Evolutionary conservation across 35 echinoderm and acorn worm species (phyloP).

Genomic region (Apostichopus parvimensis): DNA sequence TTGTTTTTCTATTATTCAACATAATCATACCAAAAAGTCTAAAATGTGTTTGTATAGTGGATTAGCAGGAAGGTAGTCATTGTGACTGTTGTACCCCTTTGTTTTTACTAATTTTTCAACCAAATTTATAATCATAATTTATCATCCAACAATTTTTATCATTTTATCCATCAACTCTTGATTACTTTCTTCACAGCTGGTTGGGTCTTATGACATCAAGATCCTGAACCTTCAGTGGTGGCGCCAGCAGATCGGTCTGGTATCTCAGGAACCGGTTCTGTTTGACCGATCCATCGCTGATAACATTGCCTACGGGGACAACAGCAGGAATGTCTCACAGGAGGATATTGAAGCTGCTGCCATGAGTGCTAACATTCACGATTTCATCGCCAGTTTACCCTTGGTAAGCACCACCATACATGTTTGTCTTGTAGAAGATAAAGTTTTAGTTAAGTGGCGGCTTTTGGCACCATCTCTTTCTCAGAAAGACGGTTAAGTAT

Average conservation of each 20-base stretch:
- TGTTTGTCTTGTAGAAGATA: too few relatives aligned
- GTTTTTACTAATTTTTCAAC: too few relatives aligned
- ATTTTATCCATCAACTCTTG: too few relatives aligned
- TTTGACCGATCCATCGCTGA: slow-evolving; percentile 91
- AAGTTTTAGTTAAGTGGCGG: neutral
- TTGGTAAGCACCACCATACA: slow-evolving; percentile 16
- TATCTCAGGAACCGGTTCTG: slow-evolving; percentile 86
- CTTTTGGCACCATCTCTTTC: too few relatives aligned
- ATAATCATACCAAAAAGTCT: neutral
- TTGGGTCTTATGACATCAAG: slow-evolving; percentile 49
- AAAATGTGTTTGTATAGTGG: too few relatives aligned
- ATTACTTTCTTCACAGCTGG: slow-evolving; percentile 13
- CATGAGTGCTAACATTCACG: slow-evolving; percentile 83
- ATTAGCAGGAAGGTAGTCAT: too few relatives aligned
- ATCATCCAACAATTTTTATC: too few relatives aligned
- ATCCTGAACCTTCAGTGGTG: slow-evolving; percentile 84
- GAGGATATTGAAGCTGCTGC: slow-evolving; percentile 78
- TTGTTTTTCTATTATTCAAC: too few relatives aligned
- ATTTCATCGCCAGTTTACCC: slow-evolving; percentile 70
- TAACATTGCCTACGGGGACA: slow-evolving; percentile 92
- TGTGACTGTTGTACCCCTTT: too few relatives aligned
- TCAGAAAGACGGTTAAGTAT: neutral
- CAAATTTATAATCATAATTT: too few relatives aligned
- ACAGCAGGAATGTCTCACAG: slow-evolving; percentile 59
- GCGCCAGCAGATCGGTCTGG: slow-evolving; percentile 83